Base-by-base conservation (phyloP, 2,797 vertebrate species). In the Perodicticus potto region DNA sequence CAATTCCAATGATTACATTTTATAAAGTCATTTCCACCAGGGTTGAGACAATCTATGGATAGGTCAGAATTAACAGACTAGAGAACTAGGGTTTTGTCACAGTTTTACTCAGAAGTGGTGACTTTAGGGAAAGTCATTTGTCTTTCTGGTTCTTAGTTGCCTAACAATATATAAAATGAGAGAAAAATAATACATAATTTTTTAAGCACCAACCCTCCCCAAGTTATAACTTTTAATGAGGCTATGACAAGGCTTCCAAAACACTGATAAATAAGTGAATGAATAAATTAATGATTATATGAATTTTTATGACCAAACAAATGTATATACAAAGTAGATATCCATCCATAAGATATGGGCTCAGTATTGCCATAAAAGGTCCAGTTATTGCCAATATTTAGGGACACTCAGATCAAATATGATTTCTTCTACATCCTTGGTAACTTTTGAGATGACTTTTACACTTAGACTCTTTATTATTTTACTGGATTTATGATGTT, bases 361-460 rank as follows among this genome's bases (percentile, higher is more conserved):
- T 89, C 22, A 70, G 12, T 4, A 7, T 77, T 77, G 25, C 65
- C 63, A 83, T 59, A 86, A 95, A 96, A 53, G 12, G 25, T 70
- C 25, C 32, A 72, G 32, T 88, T 73, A 72, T 20, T 12, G 74
- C 32, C n/a, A 90, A 32, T 86, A 57, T 59, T 27, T 20, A 23
- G 23, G 23, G 76, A 81, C 34, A 85, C 53, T 96, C 67, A 86
- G n/a, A 69, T 72, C 65, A 90, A 93, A 61, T 3, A 82, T 22
- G 49, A 84, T 29, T 90, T 95, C 12, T 90, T 95, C 12, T 7
- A 80, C 14, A 80, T 43, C 73, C 40, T 69, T 86, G 72, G 25
- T 83, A 59, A 72, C 37, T 76, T 93, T 45, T 94, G 49, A 95
- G 29, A 84, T 63, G 83, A 67, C 17, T 86, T 91, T 94, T 94